A percentile compares a stretch with the other conserved stretches of the same genome.
Conservation (phyloP, 2,113 vertebrate species). For the Notothenia coriiceps region DNA sequence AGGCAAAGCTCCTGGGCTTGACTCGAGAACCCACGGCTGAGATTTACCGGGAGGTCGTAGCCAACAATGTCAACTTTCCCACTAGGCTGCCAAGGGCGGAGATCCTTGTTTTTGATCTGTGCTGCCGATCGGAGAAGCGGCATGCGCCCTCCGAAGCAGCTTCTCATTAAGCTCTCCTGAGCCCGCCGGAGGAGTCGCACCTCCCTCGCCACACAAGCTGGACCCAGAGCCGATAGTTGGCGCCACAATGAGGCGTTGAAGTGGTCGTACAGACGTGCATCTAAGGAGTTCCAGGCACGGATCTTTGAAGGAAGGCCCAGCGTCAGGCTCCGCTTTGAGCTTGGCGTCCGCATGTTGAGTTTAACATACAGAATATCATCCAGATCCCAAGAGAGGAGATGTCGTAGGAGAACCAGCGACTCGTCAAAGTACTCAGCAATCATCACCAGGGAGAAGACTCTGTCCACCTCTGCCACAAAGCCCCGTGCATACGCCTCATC, state of each 20-base stretch:
- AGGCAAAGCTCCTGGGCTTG: slow-evolving; percentile 85
- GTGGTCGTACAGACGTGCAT: slow-evolving; percentile 86
- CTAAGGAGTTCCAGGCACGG: slow-evolving; percentile 88
- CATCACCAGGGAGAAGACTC: slow-evolving; percentile 89
- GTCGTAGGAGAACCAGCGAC: slow-evolving; percentile 89
- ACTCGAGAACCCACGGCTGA: slow-evolving; percentile 39
- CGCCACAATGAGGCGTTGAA: slow-evolving; percentile 90
- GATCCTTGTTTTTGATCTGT: slow-evolving; percentile 89
- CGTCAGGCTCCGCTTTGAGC: slow-evolving; percentile 83
- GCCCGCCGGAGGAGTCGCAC: slow-evolving; percentile 83
- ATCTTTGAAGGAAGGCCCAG: slow-evolving; percentile 76
- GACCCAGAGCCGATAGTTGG: slow-evolving; percentile 81
- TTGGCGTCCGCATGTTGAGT: slow-evolving; percentile 87
- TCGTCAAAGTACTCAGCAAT: slow-evolving; percentile 92
- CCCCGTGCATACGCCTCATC: slow-evolving; percentile 77
- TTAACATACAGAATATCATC: slow-evolving; percentile 90
- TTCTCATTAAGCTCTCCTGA: slow-evolving; percentile 82
- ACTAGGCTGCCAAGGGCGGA: slow-evolving; percentile 91
- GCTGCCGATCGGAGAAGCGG: slow-evolving; percentile 80
- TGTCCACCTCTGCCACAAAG: slow-evolving; percentile 85
- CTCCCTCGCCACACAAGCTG: slow-evolving; percentile 84
- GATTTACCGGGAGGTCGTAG: slow-evolving; percentile 87
- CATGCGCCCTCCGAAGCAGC: slow-evolving; percentile 82
- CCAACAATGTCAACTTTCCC: slow-evolving; percentile 89
- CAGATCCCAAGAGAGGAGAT: slow-evolving; percentile 89